Conservation (phyloP, 2,113 vertebrate species). For the Arizona elegans region DNA sequence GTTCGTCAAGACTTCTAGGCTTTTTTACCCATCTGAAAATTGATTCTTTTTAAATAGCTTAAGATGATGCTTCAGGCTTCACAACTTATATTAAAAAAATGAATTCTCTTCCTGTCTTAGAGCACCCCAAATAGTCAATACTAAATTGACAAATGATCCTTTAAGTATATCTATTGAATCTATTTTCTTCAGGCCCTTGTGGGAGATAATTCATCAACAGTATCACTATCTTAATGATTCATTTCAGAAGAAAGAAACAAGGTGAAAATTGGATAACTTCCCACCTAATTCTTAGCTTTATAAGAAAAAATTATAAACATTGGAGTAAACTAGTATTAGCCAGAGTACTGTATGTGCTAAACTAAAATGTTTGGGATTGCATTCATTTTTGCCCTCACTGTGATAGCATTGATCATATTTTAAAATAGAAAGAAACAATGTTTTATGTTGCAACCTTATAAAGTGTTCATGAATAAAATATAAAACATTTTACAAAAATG, state of each 20-base stretch:
- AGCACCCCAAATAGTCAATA: constrained; percentile 63
- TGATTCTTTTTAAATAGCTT: constrained; percentile 64
- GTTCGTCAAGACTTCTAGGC: constrained; percentile 36
- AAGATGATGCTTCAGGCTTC: constrained; percentile 52
- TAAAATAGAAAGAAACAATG: constrained; percentile 20
- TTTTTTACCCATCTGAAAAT: constrained; percentile 56
- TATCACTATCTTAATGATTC: constrained; percentile 44
- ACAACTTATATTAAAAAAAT: constrained; percentile 64
- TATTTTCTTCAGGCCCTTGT: constrained; percentile 43
- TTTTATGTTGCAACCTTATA: background rate
- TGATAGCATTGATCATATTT: constrained; percentile 29
- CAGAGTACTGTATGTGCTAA: constrained; percentile 19
- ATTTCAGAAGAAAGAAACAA: constrained; percentile 28
- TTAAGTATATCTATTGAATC: constrained; percentile 60
- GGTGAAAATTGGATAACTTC: constrained; percentile 26
- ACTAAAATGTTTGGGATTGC: constrained; percentile 25
- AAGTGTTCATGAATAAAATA: background rate
- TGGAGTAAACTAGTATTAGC: constrained; percentile 28
- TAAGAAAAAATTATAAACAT: constrained; percentile 27
- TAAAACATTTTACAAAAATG: background rate
- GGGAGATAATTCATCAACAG: constrained; percentile 57
- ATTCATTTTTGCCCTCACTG: background rate
- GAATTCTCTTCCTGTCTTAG: constrained; percentile 62
- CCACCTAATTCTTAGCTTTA: background rate
- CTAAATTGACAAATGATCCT: constrained; percentile 62